Evolutionary conservation across 2,888 invertebrate genomes (phyloP).

Genomic region (Dascillus cervinus): DNA sequence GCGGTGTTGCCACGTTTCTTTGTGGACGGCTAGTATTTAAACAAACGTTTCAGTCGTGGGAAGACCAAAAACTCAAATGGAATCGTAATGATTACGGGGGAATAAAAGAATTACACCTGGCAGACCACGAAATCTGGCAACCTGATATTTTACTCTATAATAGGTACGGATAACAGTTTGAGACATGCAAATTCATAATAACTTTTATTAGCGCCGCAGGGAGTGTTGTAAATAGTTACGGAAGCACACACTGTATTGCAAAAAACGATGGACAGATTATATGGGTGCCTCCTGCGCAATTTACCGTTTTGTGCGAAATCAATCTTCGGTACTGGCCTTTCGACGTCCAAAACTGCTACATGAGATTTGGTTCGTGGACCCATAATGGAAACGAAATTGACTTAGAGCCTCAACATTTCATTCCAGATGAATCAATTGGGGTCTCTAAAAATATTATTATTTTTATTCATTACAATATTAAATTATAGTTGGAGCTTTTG

Average conservation of each 20-base stretch:
- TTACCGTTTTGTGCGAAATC: slow-evolving; percentile 55
- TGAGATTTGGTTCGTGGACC: slow-evolving; percentile 70
- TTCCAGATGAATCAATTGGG: too few relatives aligned
- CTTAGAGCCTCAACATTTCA: slow-evolving; percentile 27
- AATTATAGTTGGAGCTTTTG: slow-evolving; percentile 28
- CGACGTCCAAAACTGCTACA: slow-evolving; percentile 58
- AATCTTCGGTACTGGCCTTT: slow-evolving; percentile 68
- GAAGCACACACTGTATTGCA: slow-evolving; percentile 49
- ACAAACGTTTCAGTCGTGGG: slow-evolving; percentile 57
- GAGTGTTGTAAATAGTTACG: slow-evolving; percentile 52
- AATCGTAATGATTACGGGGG: slow-evolving; percentile 59
- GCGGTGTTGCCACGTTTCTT: background rate
- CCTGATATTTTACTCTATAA: slow-evolving; percentile 69
- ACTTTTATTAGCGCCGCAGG: slow-evolving; percentile 47
- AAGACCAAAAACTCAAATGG: slow-evolving; percentile 67
- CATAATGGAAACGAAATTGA: slow-evolving; percentile 55
- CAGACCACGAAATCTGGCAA: slow-evolving; percentile 69
- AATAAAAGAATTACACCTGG: slow-evolving; percentile 51
- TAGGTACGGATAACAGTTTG: slow-evolving; percentile 38
- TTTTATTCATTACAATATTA: too few relatives aligned
- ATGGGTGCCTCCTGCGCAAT: slow-evolving; percentile 64
- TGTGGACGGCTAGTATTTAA: slow-evolving; percentile 1
- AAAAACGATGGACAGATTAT: slow-evolving; percentile 47
- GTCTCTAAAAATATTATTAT: too few relatives aligned
- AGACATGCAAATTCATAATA: background rate